Percentiles rank a stretch among this genome's conserved stretches.
phyloP scores from a whole-genome alignment of 2,888 invertebrate species.

The Dryocosmus kuriphilus region DNA sequence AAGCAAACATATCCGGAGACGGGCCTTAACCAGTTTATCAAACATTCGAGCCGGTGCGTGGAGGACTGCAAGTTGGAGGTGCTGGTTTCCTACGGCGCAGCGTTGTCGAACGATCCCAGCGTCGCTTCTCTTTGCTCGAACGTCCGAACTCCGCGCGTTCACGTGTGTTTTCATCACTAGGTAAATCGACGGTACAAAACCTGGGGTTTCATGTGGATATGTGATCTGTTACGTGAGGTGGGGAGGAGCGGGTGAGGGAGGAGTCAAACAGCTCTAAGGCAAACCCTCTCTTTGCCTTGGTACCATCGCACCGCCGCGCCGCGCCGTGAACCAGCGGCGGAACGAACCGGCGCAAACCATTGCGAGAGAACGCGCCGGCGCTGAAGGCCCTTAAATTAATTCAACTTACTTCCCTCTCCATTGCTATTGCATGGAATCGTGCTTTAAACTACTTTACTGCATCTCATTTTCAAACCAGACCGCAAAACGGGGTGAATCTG shows the following conservation, averaged over 20 bases:
- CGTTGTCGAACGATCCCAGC: conserved; percentile 50
- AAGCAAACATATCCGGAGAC: conserved; percentile 72
- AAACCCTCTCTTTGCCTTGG: conserved; percentile 62
- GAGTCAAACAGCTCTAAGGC: conserved; percentile 69
- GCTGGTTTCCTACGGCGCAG: conserved; percentile 47
- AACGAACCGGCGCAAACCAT: conserved; percentile 43
- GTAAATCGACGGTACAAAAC: conserved; percentile 49
- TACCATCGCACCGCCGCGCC: conserved; percentile 43
- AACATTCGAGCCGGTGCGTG: conserved; percentile 64
- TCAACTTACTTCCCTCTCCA: conserved; percentile 2
- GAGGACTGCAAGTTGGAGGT: conserved; percentile 56
- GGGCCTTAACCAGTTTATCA: conserved; percentile 71
- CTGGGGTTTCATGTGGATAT: conserved; percentile 50
- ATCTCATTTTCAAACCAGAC: neutral
- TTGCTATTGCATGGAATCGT: neutral
- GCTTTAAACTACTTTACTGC: conserved; percentile 6
- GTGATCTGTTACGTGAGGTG: conserved; percentile 55
- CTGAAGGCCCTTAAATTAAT: conserved; percentile 24
- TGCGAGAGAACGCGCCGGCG: conserved; percentile 39
- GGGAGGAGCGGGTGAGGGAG: conserved; percentile 65
- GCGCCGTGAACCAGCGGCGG: conserved; percentile 42
- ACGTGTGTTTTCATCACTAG: conserved; percentile 42
- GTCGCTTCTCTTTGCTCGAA: conserved; percentile 41
- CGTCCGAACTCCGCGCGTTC: conserved; percentile 37
- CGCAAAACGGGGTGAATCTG: neutral